These are phyloP conservation scores for Drosophila tani DNA, from an alignment of 1,140 invertebrate species.

Conservation along the genomic window DNA sequence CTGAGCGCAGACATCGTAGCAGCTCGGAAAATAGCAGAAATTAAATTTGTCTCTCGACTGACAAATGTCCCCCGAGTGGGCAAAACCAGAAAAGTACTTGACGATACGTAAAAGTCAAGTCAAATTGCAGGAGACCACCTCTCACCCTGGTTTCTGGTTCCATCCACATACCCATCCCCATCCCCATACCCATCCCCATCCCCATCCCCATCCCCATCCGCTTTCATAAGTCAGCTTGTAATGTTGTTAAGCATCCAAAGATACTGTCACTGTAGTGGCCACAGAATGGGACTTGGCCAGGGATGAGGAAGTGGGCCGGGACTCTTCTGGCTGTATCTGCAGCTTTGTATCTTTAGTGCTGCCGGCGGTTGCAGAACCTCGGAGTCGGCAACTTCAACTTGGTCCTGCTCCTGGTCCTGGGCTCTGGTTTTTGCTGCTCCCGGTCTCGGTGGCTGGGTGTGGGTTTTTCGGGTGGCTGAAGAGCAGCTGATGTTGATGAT, in stretches of 20 bases:
- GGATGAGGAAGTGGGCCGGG: constrained; percentile 5
- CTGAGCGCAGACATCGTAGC: constrained; percentile 65
- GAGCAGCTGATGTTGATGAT: constrained; percentile 84
- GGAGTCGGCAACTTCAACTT: constrained; percentile 61
- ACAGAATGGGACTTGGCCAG: constrained; percentile 32
- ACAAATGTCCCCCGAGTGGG: constrained; percentile 84
- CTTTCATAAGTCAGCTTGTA: constrained; percentile 81
- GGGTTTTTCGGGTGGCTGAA: constrained; percentile 51
- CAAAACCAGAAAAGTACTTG: constrained; percentile 83
- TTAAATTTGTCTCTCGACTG: constrained; percentile 85
- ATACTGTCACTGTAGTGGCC: constrained; percentile 82
- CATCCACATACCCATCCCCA: neutral
- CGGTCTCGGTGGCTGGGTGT: neutral
- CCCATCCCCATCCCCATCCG: neutral
- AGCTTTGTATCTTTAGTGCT: constrained; percentile 73
- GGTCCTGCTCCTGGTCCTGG: constrained; percentile 25
- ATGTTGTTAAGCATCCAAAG: constrained; percentile 83
- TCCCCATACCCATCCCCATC: neutral
- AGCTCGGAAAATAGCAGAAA: constrained; percentile 71
- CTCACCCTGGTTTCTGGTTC: neutral
- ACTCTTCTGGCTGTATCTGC: constrained; percentile 60
- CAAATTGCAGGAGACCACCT: constrained; percentile 64
- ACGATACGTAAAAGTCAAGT: constrained; percentile 84
- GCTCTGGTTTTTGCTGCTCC: constrained; percentile 13
- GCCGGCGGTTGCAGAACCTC: constrained; percentile 41